A percentile compares a stretch with the other conserved stretches of the same genome.
phyloP scores from a whole-genome alignment of 2,888 invertebrate species.

The Tenthredo notha region DNA sequence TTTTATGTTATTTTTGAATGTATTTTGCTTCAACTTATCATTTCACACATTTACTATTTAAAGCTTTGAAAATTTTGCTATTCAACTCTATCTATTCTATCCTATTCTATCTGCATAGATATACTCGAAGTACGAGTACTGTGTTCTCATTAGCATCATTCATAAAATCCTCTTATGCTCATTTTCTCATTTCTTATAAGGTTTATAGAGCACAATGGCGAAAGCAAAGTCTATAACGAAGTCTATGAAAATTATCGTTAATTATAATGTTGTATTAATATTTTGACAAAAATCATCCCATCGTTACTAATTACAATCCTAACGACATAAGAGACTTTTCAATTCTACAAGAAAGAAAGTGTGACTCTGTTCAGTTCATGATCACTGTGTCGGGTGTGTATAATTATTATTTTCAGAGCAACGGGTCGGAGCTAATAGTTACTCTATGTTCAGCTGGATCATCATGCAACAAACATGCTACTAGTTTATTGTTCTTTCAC shows the following conservation, averaged over 20 bases:
- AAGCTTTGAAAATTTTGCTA: not conserved
- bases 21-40: not conserved
- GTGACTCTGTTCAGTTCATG: not conserved
- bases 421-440: not conserved
- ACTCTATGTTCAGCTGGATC: not conserved
- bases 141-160: not conserved
- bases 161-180: not conserved
- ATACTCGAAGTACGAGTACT: slow-evolving; percentile 10
- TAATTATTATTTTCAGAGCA: not conserved
- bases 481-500: not conserved
- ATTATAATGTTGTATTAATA: not conserved
- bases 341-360: not conserved
- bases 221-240: not conserved
- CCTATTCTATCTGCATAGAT: not conserved
- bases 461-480: not conserved
- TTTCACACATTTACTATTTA: not conserved
- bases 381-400: too few species aligned
- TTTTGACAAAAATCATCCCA: not conserved
- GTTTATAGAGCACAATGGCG: not conserved
- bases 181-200: not conserved
- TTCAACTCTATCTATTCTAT: slow-evolving; percentile 13
- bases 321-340: too few species aligned
- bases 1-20: slow-evolving; percentile 2
- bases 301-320: not conserved
- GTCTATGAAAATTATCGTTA: not conserved